Conservation (phyloP, 1,140 invertebrate species). For the Physella acuta region DNA sequence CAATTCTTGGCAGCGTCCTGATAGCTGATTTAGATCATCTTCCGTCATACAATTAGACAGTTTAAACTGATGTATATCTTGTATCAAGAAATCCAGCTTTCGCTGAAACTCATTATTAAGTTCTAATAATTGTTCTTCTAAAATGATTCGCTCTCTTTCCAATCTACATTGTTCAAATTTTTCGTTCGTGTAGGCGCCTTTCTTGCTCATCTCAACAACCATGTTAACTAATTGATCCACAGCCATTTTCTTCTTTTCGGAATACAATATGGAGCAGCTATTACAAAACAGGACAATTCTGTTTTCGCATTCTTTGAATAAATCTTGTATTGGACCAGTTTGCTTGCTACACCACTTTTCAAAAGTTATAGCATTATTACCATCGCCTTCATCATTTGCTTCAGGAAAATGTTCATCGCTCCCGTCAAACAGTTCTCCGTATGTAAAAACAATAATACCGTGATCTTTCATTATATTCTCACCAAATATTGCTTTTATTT, state of each 20-base stretch:
- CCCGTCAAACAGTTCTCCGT: not conserved
- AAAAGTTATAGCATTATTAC: not conserved
- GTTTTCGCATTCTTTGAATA: not conserved
- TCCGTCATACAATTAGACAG: too few species aligned
- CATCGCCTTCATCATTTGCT: not conserved
- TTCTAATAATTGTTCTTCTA: not conserved
- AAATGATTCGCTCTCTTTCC: not conserved
- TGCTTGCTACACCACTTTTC: not conserved
- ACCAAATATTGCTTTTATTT: conserved; percentile 7
- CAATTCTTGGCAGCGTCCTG: too few species aligned
- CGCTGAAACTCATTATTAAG: too few species aligned
- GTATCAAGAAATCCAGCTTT: too few species aligned
- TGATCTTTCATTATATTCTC: not conserved
- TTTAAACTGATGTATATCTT: too few species aligned
- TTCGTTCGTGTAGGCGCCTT: not conserved
- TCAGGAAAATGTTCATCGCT: not conserved
- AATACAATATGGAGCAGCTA: too few species aligned
- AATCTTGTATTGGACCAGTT: not conserved
- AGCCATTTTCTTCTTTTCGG: not conserved
- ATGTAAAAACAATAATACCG: too few species aligned
- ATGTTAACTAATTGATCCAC: not conserved
- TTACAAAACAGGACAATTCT: conserved; percentile 4
- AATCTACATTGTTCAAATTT: not conserved
- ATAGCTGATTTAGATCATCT: too few species aligned
- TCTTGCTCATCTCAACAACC: not conserved